Evolutionary conservation across 2,888 invertebrate species (phyloP).

Genomic region (Drosophila yooni): DNA sequence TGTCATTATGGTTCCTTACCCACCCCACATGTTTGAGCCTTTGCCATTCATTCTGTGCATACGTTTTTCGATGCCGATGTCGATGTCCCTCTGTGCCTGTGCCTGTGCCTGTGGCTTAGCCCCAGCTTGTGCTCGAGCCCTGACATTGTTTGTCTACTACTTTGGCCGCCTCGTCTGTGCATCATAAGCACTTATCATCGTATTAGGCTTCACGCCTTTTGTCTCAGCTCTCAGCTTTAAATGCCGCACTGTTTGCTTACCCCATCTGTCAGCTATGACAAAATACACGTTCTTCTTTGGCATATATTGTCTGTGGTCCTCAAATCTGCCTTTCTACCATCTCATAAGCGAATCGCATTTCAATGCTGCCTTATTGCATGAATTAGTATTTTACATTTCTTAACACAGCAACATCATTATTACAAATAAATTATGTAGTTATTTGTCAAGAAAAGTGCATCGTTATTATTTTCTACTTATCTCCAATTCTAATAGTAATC

Average conservation of each 20-base stretch:
- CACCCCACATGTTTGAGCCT: background rate
- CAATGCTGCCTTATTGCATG: constrained; percentile 11
- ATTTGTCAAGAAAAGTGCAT: background rate
- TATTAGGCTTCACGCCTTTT: constrained; percentile 74
- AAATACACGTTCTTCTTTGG: constrained; percentile 32
- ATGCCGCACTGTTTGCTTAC: constrained; percentile 40
- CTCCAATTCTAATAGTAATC: constrained; percentile 1
- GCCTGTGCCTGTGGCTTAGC: background rate
- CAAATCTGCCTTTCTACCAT: constrained; percentile 7
- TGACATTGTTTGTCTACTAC: constrained; percentile 72
- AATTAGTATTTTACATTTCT: background rate
- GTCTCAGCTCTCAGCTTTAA: constrained; percentile 47
- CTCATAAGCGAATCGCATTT: constrained; percentile 2
- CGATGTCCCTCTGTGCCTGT: background rate
- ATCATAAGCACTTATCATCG: constrained; percentile 74
- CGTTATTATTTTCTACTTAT: background rate
- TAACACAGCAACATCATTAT: background rate
- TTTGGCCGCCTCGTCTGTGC: constrained; percentile 43
- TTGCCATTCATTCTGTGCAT: constrained; percentile 9
- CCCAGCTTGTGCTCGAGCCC: constrained; percentile 17
- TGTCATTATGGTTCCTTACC: constrained; percentile 66
- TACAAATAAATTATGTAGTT: background rate
- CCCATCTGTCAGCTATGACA: constrained; percentile 32
- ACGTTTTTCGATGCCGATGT: background rate
- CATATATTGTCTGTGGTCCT: constrained; percentile 27